phyloP scores from a whole-genome alignment of 2,888 invertebrate species.

The Erynnis tages region DNA sequence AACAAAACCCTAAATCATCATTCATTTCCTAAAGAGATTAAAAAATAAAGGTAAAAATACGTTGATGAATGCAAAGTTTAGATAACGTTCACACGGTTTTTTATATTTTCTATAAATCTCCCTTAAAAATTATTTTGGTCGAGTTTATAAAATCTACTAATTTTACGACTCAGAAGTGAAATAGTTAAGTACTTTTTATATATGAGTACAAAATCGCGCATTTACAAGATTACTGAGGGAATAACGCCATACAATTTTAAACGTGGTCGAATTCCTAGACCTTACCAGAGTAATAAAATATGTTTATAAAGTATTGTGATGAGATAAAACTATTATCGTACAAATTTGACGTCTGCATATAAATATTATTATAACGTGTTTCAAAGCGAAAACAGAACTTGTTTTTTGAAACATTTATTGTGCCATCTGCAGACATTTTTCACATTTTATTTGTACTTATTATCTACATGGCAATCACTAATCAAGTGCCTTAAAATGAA shows the following conservation, averaged over 20 bases:
- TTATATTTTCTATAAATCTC: too few relatives aligned
- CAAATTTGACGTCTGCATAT: constrained; percentile 70
- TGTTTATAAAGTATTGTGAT: constrained; percentile 48
- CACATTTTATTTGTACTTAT: constrained; percentile 75
- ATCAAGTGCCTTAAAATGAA: constrained; percentile 72
- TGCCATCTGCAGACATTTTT: constrained; percentile 73
- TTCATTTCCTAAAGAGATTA: too few relatives aligned
- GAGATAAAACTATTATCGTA: constrained; percentile 63
- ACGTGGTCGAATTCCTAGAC: constrained; percentile 37
- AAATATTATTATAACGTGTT: constrained; percentile 64
- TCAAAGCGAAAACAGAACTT: constrained; percentile 51
- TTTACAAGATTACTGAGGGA: constrained; percentile 38
- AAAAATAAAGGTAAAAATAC: too few relatives aligned
- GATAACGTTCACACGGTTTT: too few relatives aligned
- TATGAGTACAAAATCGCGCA: constrained; percentile 39
- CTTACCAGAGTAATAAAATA: constrained; percentile 11
- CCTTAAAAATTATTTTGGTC: not conserved
- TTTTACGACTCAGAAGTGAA: not conserved
- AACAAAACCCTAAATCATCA: too few relatives aligned
- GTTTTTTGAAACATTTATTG: constrained; percentile 69
- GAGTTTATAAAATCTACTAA: not conserved
- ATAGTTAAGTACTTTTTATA: not conserved
- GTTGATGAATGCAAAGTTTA: too few relatives aligned
- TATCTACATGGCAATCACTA: constrained; percentile 61
- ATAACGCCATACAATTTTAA: constrained; percentile 42